phyloP scores from a whole-genome alignment of 2,797 vertebrate genomes.

The Lepus townsendii region DNA sequence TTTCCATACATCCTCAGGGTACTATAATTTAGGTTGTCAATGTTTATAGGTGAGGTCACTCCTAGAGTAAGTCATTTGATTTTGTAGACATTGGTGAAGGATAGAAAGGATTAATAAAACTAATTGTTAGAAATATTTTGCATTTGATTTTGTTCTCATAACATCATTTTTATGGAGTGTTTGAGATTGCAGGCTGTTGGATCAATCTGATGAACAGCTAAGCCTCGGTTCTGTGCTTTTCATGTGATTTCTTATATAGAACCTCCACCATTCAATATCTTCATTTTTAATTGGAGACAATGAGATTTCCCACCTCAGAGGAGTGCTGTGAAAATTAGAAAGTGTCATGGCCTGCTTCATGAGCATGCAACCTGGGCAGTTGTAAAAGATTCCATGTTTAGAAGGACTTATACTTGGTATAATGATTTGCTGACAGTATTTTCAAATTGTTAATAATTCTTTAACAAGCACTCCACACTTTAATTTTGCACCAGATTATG shows the following conservation, averaged over 20 bases:
- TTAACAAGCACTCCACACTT: not conserved
- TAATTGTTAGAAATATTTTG: not conserved
- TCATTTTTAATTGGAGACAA: not conserved
- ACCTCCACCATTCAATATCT: not conserved
- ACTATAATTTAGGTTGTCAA: not conserved
- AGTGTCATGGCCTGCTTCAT: not conserved
- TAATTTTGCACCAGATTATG: not conserved
- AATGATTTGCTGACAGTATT: not conserved
- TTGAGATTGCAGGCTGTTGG: not conserved
- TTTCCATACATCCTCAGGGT: constrained; percentile 19
- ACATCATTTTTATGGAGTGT: not conserved
- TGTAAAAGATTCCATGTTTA: not conserved
- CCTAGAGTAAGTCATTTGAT: constrained; percentile 7
- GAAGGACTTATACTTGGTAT: not conserved
- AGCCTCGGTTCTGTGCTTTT: not conserved
- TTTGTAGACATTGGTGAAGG: too few species aligned
- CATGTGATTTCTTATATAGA: not conserved
- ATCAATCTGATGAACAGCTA: not conserved
- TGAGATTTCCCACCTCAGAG: not conserved
- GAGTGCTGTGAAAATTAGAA: not conserved
- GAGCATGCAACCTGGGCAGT: rapidly evolving
- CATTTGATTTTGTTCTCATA: not conserved
- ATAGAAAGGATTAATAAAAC: not conserved
- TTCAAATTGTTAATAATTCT: constrained; percentile 49
- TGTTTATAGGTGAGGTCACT: not conserved